These are phyloP conservation scores for Ictalurus punctatus DNA, from an alignment of 2,113 vertebrate species.

Conservation along the genomic window DNA sequence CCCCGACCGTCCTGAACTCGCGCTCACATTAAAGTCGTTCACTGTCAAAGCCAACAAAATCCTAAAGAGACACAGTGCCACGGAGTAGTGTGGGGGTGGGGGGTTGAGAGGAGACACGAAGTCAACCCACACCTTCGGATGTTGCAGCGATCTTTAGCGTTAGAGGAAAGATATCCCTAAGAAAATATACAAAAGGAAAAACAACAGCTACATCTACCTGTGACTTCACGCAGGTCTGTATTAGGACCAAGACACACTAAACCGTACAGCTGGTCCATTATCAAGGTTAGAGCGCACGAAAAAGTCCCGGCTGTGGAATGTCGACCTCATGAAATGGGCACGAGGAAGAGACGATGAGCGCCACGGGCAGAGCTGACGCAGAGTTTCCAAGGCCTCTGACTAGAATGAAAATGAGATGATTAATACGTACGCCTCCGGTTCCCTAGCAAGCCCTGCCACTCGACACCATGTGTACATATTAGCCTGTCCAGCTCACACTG, in stretches of 20 bases:
- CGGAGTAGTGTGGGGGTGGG: neutral
- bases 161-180: neutral
- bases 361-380: neutral
- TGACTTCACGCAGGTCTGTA: neutral
- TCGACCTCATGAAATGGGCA: conserved; percentile 23
- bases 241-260: conserved; percentile 1
- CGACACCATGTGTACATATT: neutral
- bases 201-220: neutral
- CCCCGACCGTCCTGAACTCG: neutral
- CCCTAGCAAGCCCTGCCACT: neutral
- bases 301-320: conserved; percentile 45
- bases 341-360: neutral
- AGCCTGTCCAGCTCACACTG: neutral
- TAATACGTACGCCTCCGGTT: conserved; percentile 6
- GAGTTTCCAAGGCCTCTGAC: conserved; percentile 5
- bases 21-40: neutral
- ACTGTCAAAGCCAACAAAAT: neutral
- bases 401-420: conserved; percentile 23
- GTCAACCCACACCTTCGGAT: neutral
- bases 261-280: neutral
- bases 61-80: neutral
- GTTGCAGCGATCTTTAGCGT: neutral
- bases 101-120: neutral
- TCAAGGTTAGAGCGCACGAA: neutral
- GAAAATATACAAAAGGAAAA: neutral